Evolutionary conservation across 2,888 invertebrate genomes (phyloP).

Genomic region (Dicranocentrus wangi): DNA sequence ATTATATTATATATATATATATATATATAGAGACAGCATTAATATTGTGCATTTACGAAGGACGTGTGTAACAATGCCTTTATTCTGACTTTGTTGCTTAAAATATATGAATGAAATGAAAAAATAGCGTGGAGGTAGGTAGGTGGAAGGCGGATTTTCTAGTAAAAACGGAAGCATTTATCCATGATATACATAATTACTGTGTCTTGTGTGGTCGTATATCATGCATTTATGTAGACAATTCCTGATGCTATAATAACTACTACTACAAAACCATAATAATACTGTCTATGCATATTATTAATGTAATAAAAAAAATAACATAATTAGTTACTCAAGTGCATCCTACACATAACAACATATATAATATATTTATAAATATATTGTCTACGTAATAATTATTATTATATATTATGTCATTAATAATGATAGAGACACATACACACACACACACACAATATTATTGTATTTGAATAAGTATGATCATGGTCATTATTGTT

Average conservation of each 20-base stretch:
- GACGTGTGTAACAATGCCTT: slow-evolving; percentile 35
- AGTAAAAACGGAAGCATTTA: not conserved
- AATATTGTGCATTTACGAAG: slow-evolving; percentile 20
- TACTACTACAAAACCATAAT: not conserved
- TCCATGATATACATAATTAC: not conserved
- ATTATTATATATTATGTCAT: not conserved
- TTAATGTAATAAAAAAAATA: slow-evolving; percentile 5
- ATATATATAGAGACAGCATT: not conserved
- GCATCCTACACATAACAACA: slow-evolving; percentile 24
- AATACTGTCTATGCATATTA: slow-evolving; percentile 1
- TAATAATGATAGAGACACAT: not conserved
- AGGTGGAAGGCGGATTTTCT: not conserved
- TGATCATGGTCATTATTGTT: slow-evolving; percentile 28
- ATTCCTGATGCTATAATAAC: slow-evolving; percentile 22
- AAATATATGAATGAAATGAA: too few species aligned
- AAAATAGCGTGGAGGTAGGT: too few species aligned
- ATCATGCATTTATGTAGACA: slow-evolving; percentile 19
- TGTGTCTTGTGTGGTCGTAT: not conserved
- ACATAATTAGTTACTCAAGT: slow-evolving; percentile 34
- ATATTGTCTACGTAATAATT: slow-evolving; percentile 9
- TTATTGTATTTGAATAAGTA: not conserved
- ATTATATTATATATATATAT: too few species aligned
- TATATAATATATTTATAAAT: slow-evolving; percentile 11
- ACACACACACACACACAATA: not conserved
- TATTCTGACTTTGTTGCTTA: slow-evolving; percentile 42